These are phyloP conservation scores for Aphidius gifuensis DNA, from an alignment of 1,140 invertebrate species.

Conservation along the genomic window DNA sequence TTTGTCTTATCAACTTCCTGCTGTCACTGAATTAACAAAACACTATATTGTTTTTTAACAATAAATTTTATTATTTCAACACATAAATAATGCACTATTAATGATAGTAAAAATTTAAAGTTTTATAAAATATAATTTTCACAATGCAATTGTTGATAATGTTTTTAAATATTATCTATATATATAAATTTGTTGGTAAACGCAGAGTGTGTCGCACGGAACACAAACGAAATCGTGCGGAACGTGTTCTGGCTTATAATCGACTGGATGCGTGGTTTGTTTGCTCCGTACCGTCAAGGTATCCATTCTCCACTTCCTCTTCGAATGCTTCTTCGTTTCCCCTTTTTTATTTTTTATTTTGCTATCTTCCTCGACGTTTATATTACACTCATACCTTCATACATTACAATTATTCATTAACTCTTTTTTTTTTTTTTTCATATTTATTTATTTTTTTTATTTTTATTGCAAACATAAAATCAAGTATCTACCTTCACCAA, in stretches of 20 bases:
- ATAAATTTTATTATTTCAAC: too few relatives aligned
- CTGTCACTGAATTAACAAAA: too few relatives aligned
- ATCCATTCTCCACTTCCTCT: slow-evolving; percentile 25
- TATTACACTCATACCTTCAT: slow-evolving; percentile 17
- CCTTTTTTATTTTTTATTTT: slow-evolving; percentile 8
- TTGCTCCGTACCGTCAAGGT: slow-evolving; percentile 14
- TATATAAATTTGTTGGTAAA: too few relatives aligned
- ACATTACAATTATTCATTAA: neutral
- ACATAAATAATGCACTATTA: too few relatives aligned
- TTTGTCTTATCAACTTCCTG: too few relatives aligned
- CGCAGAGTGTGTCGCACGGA: slow-evolving; percentile 7
- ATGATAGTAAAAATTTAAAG: too few relatives aligned
- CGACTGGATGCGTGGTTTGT: slow-evolving; percentile 21
- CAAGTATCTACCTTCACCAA: too few relatives aligned
- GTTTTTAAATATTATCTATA: slow-evolving; percentile 1
- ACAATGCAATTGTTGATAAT: slow-evolving; percentile 12
- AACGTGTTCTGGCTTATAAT: slow-evolving; percentile 25
- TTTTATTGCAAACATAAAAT: neutral
- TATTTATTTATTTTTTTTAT: neutral
- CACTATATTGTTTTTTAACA: too few relatives aligned
- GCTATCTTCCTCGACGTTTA: slow-evolving; percentile 4
- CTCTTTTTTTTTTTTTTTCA: neutral
- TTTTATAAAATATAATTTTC: too few relatives aligned
- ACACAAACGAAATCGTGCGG: slow-evolving; percentile 23
- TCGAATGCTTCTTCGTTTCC: slow-evolving; percentile 22